Percentiles rank a stretch among this genome's conserved stretches.
phyloP scores from a whole-genome alignment of 1,140 invertebrate species.

The Caenorhabditis latens region DNA sequence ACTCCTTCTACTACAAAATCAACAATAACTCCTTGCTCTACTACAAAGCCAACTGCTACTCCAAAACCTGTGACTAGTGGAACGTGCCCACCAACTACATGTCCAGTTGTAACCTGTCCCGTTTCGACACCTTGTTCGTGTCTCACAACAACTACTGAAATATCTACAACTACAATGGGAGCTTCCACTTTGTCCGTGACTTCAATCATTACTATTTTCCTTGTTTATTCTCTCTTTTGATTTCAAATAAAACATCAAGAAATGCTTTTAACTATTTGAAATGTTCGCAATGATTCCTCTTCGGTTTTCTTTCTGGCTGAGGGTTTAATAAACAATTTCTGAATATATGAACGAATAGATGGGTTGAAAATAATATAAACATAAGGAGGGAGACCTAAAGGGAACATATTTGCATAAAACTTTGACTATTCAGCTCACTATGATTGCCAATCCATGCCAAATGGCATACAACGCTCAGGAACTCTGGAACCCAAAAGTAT shows the following conservation, averaged over 20 bases:
- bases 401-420: background rate
- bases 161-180: background rate
- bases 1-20: background rate
- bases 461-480: constrained; percentile 24
- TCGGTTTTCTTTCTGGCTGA: background rate
- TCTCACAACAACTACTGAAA: background rate
- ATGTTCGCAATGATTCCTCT: background rate
- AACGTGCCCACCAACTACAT: background rate
- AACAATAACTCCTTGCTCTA: background rate
- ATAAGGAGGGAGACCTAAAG: constrained; percentile 36
- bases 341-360: constrained; percentile 4
- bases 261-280: constrained; percentile 18
- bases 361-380: constrained; percentile 40
- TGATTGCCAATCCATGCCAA: constrained; percentile 52
- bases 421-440: background rate
- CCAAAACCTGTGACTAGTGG: background rate
- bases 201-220: background rate
- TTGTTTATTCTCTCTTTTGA: background rate
- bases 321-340: background rate
- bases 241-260: background rate
- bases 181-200: background rate
- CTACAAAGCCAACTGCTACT: background rate
- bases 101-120: background rate
- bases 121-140: background rate
- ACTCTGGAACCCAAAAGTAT: constrained; percentile 20